Conservation (phyloP, 2,888 invertebrate species). For the Nysson spinosus region DNA sequence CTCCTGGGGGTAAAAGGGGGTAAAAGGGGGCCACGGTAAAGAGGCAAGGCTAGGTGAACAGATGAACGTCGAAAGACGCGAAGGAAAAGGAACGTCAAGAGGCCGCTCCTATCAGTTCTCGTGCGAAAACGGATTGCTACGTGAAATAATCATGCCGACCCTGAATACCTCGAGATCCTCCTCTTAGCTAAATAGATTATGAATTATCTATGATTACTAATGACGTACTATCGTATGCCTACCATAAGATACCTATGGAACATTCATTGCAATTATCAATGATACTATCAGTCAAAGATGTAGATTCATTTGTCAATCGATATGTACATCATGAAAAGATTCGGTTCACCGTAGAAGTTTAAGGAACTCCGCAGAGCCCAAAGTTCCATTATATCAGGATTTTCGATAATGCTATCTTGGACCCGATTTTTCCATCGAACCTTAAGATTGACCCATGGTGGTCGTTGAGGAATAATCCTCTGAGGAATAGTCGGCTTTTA, state of each 20-base stretch:
- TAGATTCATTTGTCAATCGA: too few relatives aligned
- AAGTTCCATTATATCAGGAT: too few relatives aligned
- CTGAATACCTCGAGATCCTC: slow-evolving; percentile 11
- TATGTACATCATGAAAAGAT: too few relatives aligned
- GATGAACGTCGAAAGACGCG: slow-evolving; percentile 8
- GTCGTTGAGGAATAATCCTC: slow-evolving; percentile 51
- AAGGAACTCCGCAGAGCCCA: too few relatives aligned
- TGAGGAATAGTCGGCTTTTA: slow-evolving; percentile 47
- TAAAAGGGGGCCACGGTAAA: slow-evolving; percentile 19
- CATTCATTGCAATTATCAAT: too few relatives aligned
- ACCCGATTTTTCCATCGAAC: too few relatives aligned
- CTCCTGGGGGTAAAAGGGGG: slow-evolving; percentile 35
- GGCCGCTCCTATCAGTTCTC: slow-evolving; percentile 50
- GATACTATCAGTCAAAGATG: too few relatives aligned
- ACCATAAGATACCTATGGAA: too few relatives aligned
- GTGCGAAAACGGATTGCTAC: slow-evolving; percentile 55
- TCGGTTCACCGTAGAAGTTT: too few relatives aligned
- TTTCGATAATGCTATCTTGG: too few relatives aligned
- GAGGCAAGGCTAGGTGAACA: slow-evolving; percentile 18
- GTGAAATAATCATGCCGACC: slow-evolving; percentile 53
- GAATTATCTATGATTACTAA: slow-evolving; percentile 18
- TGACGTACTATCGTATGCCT: too few relatives aligned
- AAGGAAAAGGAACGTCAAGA: slow-evolving; percentile 23
- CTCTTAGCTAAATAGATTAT: slow-evolving; percentile 31
- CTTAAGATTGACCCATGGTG: slow-evolving; percentile 30